Base-by-base conservation (phyloP, 2,797 vertebrate genomes). In the Manis javanica region DNA sequence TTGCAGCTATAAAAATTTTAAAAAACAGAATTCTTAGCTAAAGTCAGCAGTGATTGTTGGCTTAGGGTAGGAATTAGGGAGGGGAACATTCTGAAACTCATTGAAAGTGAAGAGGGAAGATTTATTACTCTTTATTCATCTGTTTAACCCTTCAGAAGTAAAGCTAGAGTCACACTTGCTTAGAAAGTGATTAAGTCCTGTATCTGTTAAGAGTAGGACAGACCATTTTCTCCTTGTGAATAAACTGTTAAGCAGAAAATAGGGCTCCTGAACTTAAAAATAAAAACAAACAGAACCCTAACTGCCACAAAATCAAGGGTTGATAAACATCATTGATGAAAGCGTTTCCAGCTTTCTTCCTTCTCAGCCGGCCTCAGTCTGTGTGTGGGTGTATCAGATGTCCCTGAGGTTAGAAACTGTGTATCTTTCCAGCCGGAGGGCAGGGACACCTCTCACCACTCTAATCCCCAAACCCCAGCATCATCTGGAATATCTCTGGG, bases 381-480 rank as follows among this genome's bases (percentile, higher is more conserved):
- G 96, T 95, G 69, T 92, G 10, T 92, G 11, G 87, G 46, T 89
- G 51, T 97, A 97, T 97, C 96, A 94, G 61, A 97, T 97, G 87
- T 98, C 98, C 99, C 96, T 98, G 98, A 99, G 98, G 98, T 98
- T 99, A 98, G 99, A 99, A 98, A 98, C 97, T 98, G 97, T 98
- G 37, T 98, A 97, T 98, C 74, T 98, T 97, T 97, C 94, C 63
- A 97, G 98, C 98, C 98, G 98, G 98, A 98, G 98, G 98, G 98
- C 97, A 98, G 96, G 94, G 86, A 61, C 29, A 96, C 92, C 96
- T 97, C 98, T 96, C 61, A 57, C 51, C 23, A 29, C 49, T 55
- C n/a, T 31, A 96, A 97, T 98, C 75, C 92, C 97, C 95, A 86
- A 49, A 59, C 69, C 24, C 66, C 31, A 51, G 68, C 82, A 90